Conservation (phyloP, 2,888 invertebrate species). For the Ornithoptera priamus region DNA sequence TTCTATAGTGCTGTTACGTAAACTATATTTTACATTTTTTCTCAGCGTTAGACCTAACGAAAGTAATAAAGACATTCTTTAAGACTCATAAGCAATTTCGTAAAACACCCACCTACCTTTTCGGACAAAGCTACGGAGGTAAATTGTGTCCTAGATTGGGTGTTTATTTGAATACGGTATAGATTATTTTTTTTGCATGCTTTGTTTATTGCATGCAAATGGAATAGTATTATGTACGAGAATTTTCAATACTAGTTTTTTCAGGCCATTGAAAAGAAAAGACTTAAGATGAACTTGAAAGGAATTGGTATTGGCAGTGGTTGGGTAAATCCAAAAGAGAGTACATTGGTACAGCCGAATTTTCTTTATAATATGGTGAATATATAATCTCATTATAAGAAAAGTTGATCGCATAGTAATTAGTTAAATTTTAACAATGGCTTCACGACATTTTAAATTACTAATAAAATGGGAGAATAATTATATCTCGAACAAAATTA, state of each 20-base stretch:
- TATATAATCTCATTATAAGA: neutral
- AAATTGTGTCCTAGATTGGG: conserved; percentile 85
- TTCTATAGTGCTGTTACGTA: conserved; percentile 19
- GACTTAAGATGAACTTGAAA: conserved; percentile 66
- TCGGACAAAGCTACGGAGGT: conserved; percentile 95
- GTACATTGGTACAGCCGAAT: conserved; percentile 54
- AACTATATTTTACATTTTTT: conserved; percentile 33
- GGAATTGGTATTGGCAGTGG: conserved; percentile 72
- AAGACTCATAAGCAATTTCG: conserved; percentile 84
- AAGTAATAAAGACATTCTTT: conserved; percentile 85
- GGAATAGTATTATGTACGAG: neutral
- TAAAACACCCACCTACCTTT: conserved; percentile 87
- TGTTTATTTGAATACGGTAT: conserved; percentile 61
- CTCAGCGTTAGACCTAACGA: conserved; percentile 86
- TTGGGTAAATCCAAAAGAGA: conserved; percentile 69
- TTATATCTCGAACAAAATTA: no score
- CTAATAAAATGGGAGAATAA: neutral
- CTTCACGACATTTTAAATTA: neutral
- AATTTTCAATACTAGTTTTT: conserved; percentile 33
- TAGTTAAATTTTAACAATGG: neutral
- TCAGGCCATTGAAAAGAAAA: conserved; percentile 64
- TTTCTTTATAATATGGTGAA: conserved; percentile 60
- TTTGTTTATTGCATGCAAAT: conserved; percentile 12
- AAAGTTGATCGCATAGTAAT: neutral
- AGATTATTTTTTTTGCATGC: conserved; percentile 18